Evolutionary conservation across 2,113 vertebrate species (phyloP).

Genomic region (Ceyx margarethae): DNA sequence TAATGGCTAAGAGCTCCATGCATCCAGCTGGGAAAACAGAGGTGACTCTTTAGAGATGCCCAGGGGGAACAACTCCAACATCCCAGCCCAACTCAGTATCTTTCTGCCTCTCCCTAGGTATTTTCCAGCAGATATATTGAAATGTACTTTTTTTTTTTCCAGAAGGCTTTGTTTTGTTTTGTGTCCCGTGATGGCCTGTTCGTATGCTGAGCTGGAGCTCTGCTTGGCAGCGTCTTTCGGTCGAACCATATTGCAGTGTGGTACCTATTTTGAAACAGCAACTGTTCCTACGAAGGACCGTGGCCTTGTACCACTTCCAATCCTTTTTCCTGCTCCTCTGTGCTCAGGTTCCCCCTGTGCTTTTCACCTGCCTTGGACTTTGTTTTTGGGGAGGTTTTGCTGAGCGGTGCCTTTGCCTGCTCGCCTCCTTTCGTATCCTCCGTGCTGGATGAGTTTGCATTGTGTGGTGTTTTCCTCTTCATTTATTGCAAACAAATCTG

Average conservation of each 20-base stretch:
- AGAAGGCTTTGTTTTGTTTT: neutral
- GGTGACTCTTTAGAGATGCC: neutral
- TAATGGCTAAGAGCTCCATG: neutral
- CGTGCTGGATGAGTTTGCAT: constrained; percentile 58
- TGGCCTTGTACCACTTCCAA: neutral
- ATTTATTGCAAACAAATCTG: constrained; percentile 72
- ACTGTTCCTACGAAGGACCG: neutral
- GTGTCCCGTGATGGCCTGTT: neutral
- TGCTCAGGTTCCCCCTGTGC: rapidly evolving
- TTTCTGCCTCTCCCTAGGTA: neutral
- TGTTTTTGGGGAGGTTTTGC: neutral
- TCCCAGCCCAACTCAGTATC: neutral
- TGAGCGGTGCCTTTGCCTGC: neutral
- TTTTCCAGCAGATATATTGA: neutral
- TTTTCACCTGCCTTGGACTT: neutral
- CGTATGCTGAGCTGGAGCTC: neutral
- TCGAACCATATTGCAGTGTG: neutral
- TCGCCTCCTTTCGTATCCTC: neutral
- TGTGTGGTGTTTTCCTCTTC: constrained; percentile 68
- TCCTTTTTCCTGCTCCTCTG: neutral
- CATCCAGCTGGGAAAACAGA: neutral
- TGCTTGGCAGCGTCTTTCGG: neutral
- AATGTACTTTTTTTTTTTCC: neutral
- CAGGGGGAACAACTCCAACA: neutral
- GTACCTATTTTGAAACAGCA: neutral